These are phyloP conservation scores for Melospiza georgiana DNA, from an alignment of 2,113 vertebrate genomes.

Conservation along the genomic window DNA sequence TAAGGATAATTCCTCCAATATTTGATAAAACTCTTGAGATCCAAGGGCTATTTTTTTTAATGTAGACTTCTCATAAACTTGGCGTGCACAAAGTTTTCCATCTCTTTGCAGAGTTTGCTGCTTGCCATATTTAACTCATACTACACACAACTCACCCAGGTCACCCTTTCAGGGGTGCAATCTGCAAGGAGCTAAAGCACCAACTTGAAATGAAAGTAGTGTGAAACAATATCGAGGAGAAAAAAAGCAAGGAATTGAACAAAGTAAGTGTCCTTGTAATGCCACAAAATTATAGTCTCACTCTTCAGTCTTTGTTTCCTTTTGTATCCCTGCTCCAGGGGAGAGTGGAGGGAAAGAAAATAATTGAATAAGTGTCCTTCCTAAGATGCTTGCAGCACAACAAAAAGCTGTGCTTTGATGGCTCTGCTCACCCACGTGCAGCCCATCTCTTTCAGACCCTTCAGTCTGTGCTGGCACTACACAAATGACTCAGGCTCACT, in stretches of 20 bases:
- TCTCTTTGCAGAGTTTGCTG: neutral
- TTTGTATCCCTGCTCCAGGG: neutral
- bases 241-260: neutral
- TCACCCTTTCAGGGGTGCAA: neutral
- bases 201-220: neutral
- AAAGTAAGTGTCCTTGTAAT: neutral
- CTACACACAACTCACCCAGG: neutral
- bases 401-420: neutral
- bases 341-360: neutral
- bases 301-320: constrained; percentile 8
- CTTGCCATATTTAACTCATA: neutral
- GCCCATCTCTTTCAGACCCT: neutral
- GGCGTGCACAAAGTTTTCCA: neutral
- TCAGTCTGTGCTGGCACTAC: neutral
- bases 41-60: neutral
- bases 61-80: neutral
- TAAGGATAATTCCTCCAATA: neutral
- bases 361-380: neutral
- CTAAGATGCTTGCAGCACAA: neutral
- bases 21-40: neutral
- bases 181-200: neutral
- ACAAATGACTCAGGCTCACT: neutral
- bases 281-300: neutral
- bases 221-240: neutral
- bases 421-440: neutral